Evolutionary conservation across 2,888 invertebrate species (phyloP), one percentile per base, ranked within the genome.

Genomic region (Polydrusus cervinus): DNA sequence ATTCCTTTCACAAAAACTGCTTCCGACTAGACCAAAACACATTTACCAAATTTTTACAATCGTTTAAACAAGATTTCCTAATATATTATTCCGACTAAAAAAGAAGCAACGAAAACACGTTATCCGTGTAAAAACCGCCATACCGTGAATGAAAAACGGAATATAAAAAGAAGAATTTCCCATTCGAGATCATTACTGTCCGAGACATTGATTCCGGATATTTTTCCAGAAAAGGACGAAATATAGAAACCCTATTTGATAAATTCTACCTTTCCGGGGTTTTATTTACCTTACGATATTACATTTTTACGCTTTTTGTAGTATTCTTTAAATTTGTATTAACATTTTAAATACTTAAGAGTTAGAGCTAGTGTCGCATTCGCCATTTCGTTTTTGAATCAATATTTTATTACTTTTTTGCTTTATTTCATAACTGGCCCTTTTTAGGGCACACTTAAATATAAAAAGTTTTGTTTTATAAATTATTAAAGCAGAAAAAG

Each of bases 131-230:
- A 40, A 68, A 68, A 47, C 51, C 49, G 49, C 49, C 14, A 49
- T 25, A 62, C 13, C 49, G 70, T 45, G 43, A 72, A 72, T 66
- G 65, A 74, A 70, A 74, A 74, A 64, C 64, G 71, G 73, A 78
- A 79, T 76, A 74, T 74, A 79, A 80, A 80, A 83, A 83, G 81
- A 81, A 81, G 79, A 82, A 82, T 83, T 82, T 82, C 82, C 80
- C 76, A 79, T 80, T 77, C 78, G 80, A 78, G 79, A 81, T 83
- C 83, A 83, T 84, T 84, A 84, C 81, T 82, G 84, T 83, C 84
- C 82, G 80, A 80, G 80, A 82, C 73, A 76, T 76, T 73, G 76
- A 73, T 68, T 68, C 68, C 76, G 76, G 76, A 73, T 71, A 76
- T 76, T 73, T 65, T 34, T 55, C 43, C 66, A 74, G 74, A 74